Conservation (phyloP, 2,888 invertebrate species). For the Himalopsyche tibetana region DNA sequence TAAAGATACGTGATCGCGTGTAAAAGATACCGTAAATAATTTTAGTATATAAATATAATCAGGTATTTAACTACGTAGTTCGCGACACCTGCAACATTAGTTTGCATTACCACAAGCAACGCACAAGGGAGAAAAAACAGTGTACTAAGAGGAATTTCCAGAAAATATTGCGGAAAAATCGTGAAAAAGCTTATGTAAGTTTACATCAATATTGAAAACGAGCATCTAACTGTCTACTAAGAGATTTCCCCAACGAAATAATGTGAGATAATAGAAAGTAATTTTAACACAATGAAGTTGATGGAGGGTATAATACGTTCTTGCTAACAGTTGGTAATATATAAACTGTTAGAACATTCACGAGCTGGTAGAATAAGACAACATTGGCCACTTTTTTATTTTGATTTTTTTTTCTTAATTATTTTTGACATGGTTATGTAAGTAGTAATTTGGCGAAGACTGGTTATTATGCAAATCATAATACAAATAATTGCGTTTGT, state of each 20-base stretch:
- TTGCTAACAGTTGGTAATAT: no score
- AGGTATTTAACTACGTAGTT: not conserved
- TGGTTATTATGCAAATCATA: no score
- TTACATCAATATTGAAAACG: not conserved
- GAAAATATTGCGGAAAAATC: not conserved
- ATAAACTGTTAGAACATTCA: no score
- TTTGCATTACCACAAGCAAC: not conserved
- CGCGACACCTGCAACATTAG: not conserved
- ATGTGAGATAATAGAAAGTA: not conserved
- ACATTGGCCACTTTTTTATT: no score
- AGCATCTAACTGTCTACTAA: not conserved
- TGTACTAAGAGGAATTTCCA: not conserved
- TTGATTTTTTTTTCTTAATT: no score
- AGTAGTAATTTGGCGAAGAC: no score
- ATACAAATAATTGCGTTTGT: no score
- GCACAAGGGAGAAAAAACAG: not conserved
- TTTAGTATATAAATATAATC: not conserved
- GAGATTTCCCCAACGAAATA: not conserved
- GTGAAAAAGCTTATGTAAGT: not conserved
- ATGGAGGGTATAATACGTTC: not conserved
- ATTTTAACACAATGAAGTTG: not conserved
- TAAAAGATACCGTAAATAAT: no score
- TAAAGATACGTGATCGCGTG: no score
- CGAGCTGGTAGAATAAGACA: no score
- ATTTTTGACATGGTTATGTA: no score